Base-by-base conservation (phyloP, 2,888 invertebrate species). In the Tachystola acroxantha region DNA sequence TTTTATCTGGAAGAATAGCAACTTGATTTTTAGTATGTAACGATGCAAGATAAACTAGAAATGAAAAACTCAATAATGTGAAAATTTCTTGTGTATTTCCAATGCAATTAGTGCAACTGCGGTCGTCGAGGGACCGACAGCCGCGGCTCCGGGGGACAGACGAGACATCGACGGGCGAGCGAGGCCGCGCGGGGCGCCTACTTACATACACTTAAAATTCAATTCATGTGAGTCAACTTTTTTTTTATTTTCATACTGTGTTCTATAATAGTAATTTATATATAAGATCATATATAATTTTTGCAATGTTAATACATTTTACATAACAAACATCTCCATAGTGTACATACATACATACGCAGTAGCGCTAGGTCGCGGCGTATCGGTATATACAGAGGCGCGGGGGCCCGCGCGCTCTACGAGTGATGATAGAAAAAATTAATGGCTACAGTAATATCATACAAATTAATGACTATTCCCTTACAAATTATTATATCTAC, bases 391-490 rank as follows among this genome's bases (percentile, higher is more conserved):
- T 69, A 64, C 72, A 69, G 68, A 64, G 65, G 73, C 42, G 39
- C 46, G 47, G 47, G 51, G 50, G 51, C 51, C 53, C 51, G 57
- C 50, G 46, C 61, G 45, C 70, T 66, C 67, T 60, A 64, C 62
- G 53, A 78, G 74, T 79, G 82, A 77, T 78, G 73, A 81, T 84
- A 80, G 75, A 84, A 84, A 80, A 82, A 80, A 76, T 76, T 79
- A 78, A 81, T 75, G 73, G 77, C 84, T 85, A 86, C 85, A 78
- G 77, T 84, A 84, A 85, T 86, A 86, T 86, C 84, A 85, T 86
- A 86, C 86, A 86, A 84, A 82, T 85, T 85, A 86, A 86, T 86
- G 86, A 86, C 86, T 86, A 86, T 85, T 85, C 79, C 82, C 85
- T 86, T 86, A 86, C 70, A 80, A 84, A 82, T 81, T 84, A 84